Conservation (phyloP, 2,113 vertebrate genomes). For the Brachypodius melanocephalos region DNA sequence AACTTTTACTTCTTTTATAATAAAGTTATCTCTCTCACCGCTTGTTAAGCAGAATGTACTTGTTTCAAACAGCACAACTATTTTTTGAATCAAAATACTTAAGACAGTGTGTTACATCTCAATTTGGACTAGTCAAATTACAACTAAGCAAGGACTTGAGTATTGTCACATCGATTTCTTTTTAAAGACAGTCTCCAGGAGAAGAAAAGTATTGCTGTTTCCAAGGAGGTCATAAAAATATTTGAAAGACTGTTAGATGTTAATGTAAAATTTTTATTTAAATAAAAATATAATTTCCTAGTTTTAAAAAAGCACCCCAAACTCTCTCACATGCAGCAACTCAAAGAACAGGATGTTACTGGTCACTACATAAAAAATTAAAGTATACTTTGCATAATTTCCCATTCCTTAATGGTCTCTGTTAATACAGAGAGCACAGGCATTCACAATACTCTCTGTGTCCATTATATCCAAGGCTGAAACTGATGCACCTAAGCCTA, state of each 20-base stretch:
- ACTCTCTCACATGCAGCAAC: background rate
- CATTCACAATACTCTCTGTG: background rate
- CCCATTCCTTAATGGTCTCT: background rate
- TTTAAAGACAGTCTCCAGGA: background rate
- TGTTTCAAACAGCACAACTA: background rate
- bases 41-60: background rate
- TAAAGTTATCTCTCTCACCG: background rate
- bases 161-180: background rate
- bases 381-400: background rate
- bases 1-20: background rate
- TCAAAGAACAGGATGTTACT: background rate
- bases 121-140: background rate
- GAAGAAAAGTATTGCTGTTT: background rate
- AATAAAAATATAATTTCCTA: background rate
- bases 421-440: no score
- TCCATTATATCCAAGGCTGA: background rate
- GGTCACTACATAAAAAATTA: background rate
- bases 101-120: background rate
- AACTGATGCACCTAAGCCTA: background rate
- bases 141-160: background rate
- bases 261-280: background rate
- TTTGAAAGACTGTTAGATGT: background rate
- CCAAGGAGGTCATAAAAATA: background rate
- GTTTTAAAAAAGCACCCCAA: background rate
- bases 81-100: background rate